Percentiles rank a stretch among this genome's conserved stretches.
phyloP scores from a whole-genome alignment of 2,888 invertebrate genomes.

The Cremastobaeus sp. region DNA sequence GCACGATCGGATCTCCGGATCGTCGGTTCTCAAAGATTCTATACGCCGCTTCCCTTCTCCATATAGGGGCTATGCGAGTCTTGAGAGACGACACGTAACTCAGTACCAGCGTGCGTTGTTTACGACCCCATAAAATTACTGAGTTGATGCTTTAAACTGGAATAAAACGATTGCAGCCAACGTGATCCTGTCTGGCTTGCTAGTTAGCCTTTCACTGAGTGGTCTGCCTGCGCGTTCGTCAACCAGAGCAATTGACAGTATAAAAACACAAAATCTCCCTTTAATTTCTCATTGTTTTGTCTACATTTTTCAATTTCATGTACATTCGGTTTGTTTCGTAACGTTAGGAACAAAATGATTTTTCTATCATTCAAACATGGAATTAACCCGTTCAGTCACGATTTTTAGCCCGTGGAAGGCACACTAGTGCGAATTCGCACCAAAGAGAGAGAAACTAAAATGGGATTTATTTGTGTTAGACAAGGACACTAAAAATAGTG shows the following conservation, averaged over 20 bases:
- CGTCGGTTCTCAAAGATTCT: slow-evolving; percentile 62
- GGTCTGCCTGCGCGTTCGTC: slow-evolving; percentile 41
- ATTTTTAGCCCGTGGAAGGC: no score
- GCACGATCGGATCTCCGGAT: slow-evolving; percentile 60
- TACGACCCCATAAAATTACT: slow-evolving; percentile 77
- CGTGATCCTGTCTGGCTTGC: slow-evolving; percentile 59
- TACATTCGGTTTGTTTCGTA: no score
- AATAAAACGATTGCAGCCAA: slow-evolving; percentile 72
- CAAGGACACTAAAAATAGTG: no score
- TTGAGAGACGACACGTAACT: slow-evolving; percentile 74
- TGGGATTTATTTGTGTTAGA: no score
- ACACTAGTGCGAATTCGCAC: no score
- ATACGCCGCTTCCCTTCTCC: slow-evolving; percentile 59
- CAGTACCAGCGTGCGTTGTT: slow-evolving; percentile 74
- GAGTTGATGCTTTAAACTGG: slow-evolving; percentile 75
- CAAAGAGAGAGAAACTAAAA: no score
- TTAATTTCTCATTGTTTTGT: slow-evolving; percentile 11
- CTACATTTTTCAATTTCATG: slow-evolving; percentile 21
- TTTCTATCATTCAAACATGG: no score
- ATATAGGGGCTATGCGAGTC: slow-evolving; percentile 54
- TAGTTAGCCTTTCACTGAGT: slow-evolving; percentile 57
- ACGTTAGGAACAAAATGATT: no score
- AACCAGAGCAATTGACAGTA: slow-evolving; percentile 54
- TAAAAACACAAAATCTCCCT: slow-evolving; percentile 18
- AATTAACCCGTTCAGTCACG: no score